A percentile compares a stretch with the other conserved stretches of the same genome.
phyloP scores from a whole-genome alignment of 2,888 invertebrate genomes.

The Euplexia lucipara region DNA sequence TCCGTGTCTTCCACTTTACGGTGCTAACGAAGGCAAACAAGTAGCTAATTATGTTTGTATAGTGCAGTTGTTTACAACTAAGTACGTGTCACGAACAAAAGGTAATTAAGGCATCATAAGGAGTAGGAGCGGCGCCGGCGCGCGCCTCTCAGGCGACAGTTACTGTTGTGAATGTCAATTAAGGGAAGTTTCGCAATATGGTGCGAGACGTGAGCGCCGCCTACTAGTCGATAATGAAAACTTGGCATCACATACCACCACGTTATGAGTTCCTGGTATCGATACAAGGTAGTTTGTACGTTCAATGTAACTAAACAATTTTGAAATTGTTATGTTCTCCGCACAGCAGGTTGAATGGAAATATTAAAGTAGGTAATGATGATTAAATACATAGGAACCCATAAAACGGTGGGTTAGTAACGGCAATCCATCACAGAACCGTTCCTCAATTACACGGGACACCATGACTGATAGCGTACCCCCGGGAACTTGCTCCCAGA shows the following conservation, averaged over 20 bases:
- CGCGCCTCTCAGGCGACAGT: slow-evolving; percentile 63
- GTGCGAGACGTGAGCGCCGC: slow-evolving; percentile 62
- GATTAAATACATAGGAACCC: slow-evolving; percentile 44
- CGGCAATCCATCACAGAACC: slow-evolving; percentile 56
- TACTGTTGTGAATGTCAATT: slow-evolving; percentile 79
- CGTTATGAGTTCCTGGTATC: slow-evolving; percentile 73
- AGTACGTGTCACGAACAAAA: slow-evolving; percentile 66
- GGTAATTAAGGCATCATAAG: slow-evolving; percentile 74
- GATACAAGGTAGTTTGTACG: slow-evolving; percentile 18
- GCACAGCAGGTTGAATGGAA: slow-evolving; percentile 18
- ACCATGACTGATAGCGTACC: slow-evolving; percentile 59
- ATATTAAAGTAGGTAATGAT: slow-evolving; percentile 45
- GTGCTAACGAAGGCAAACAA: slow-evolving; percentile 57
- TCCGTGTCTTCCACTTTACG: slow-evolving; percentile 31
- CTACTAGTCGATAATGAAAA: slow-evolving; percentile 73
- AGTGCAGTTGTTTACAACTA: slow-evolving; percentile 61
- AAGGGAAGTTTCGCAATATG: slow-evolving; percentile 79
- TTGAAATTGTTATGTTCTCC: slow-evolving; percentile 1
- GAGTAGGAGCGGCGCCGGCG: slow-evolving; percentile 58
- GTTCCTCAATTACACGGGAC: slow-evolving; percentile 61
- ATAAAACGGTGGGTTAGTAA: slow-evolving; percentile 41
- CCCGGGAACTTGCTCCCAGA: slow-evolving; percentile 33
- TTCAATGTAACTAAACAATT: slow-evolving; percentile 1
- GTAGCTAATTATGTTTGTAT: slow-evolving; percentile 56
- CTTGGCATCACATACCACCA: slow-evolving; percentile 62